phyloP scores from a whole-genome alignment of 2,888 invertebrate genomes.

The Phaedon cochleariae region DNA sequence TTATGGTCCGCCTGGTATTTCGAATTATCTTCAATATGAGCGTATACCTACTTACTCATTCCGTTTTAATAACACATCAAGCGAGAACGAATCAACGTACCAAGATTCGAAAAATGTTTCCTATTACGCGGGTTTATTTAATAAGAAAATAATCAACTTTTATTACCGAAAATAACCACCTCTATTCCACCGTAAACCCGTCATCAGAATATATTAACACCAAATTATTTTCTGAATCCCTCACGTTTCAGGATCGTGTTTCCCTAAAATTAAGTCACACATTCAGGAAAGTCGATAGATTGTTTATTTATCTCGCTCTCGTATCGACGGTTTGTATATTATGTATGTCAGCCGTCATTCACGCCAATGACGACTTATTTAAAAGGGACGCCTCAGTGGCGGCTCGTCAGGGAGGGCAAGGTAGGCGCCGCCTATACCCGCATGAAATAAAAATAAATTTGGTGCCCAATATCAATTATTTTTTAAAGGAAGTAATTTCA shows the following conservation, averaged over 20 bases:
- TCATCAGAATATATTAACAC: conserved; percentile 28
- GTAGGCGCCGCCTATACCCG: no score
- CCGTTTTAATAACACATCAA: not conserved
- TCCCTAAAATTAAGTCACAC: conserved; percentile 35
- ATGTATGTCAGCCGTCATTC: conserved; percentile 40
- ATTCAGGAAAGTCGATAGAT: conserved; percentile 22
- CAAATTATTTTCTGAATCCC: conserved; percentile 27
- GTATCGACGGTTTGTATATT: conserved; percentile 42
- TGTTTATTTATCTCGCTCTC: conserved; percentile 39
- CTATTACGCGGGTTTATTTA: conserved; percentile 16
- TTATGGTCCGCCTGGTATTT: no score
- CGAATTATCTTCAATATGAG: no score
- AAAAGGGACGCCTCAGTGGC: no score
- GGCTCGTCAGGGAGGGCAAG: no score
- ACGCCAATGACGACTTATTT: conserved; percentile 36
- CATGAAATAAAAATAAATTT: no score
- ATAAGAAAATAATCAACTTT: conserved; percentile 20
- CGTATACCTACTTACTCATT: not conserved
- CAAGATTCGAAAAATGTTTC: conserved; percentile 4
- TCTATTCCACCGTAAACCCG: conserved; percentile 28
- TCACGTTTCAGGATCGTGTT: conserved; percentile 23
- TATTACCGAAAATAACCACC: conserved; percentile 26
- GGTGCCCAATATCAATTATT: no score
- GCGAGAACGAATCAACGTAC: not conserved
- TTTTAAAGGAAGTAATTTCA: no score